Conservation (phyloP, 2,113 vertebrate species). For the Varanus komodoensis region DNA sequence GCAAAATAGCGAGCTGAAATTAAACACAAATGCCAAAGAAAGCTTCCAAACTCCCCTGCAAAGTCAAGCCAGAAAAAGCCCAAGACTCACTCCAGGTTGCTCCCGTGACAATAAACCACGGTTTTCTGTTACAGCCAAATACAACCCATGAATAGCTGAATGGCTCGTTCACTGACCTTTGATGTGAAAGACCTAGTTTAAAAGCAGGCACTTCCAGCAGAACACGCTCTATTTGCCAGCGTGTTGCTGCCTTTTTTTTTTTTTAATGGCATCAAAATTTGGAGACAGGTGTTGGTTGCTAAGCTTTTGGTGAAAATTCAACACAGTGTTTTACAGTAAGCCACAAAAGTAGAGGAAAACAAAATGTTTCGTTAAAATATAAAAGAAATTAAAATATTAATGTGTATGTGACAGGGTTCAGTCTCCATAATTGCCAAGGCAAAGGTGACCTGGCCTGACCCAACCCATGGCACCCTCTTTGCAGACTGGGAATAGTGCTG, state of each 20-base stretch:
- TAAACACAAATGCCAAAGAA: not conserved
- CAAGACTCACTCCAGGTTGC: too few relatives aligned
- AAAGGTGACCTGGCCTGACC: not conserved
- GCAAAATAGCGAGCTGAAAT: not conserved
- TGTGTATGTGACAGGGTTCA: not conserved
- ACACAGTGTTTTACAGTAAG: not conserved
- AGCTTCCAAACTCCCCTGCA: not conserved
- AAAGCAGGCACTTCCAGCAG: not conserved
- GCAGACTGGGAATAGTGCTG: not conserved
- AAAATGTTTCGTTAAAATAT: not conserved
- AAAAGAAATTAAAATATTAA: too few relatives aligned
- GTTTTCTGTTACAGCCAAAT: not conserved
- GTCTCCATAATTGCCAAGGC: not conserved
- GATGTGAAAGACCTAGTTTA: not conserved
- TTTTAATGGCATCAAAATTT: not conserved
- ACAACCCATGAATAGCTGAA: too few relatives aligned
- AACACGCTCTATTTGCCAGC: not conserved
- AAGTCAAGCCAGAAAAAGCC: too few relatives aligned
- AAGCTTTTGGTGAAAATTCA: not conserved
- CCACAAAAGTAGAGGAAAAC: not conserved
- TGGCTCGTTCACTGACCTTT: not conserved
- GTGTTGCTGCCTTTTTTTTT: too few relatives aligned
- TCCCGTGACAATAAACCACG: not conserved
- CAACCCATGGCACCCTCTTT: too few relatives aligned
- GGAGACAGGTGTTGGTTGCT: not conserved